Base-by-base conservation (phyloP, 1,140 invertebrate genomes). In the Drosophila gunungcola region DNA sequence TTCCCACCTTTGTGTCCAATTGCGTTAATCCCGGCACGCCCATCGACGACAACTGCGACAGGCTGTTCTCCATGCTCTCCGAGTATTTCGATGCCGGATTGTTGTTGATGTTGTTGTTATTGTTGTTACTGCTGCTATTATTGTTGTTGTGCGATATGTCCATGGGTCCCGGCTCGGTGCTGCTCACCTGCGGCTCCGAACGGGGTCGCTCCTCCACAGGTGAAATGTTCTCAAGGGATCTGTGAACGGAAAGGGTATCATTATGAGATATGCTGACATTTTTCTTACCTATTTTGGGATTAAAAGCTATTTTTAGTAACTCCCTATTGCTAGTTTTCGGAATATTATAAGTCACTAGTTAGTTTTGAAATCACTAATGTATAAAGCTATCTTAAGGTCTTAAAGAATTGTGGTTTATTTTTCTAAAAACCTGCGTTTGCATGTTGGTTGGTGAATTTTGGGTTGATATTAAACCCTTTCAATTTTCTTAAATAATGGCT, bases 1-100 rank as follows among this genome's bases (percentile, higher is more conserved):
- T 90, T 73, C 91, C 91, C 91, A 92, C 91, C 91, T 92, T 92
- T 92, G 91, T 68, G 91, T 92, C 91, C 90, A 91, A 79, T 91
- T 92, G 90, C 70, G 86, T 91, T 79, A 89, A 79, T 80, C 86
- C 90, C 70, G 90, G 78, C 81, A 85, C 83, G 54, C 82, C 91
- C 83, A 86, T 92, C 54, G 73, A 86, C 51, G 80, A 80, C 56
- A 79, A 54, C 60, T 86, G 85, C 74, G 76, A 73, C 51, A 81
- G 76, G 64, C 64, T 91, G 73, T 56, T 86, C 60, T 91, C 90
- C 78, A 91, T 91, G 52, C 74, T 74, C 42, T 81, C 77, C 32
- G 36, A 72, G 70, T 92, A 92, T 58, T 92, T 91, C 12, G 74
- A 74, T 51, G 83, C 49, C 27, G 64, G 69, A 49, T 77, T 82